Conservation (phyloP, 64 coral and sea anemone genomes). For the Pocillopora damicornis region DNA sequence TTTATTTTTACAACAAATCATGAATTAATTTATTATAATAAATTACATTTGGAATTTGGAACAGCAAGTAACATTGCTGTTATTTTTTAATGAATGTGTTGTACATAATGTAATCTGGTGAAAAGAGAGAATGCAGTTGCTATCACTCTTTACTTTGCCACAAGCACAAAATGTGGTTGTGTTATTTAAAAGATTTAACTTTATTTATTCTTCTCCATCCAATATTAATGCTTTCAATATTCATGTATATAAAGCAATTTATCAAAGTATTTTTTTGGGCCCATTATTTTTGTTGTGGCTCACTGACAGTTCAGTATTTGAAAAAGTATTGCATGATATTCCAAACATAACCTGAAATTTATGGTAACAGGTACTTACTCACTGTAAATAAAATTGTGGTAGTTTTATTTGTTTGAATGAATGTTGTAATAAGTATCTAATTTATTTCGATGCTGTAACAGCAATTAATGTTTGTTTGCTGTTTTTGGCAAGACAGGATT, state of each 20-base stretch:
- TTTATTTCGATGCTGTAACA: too few species aligned
- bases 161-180: background rate
- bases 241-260: too few species aligned
- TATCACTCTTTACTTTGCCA: background rate
- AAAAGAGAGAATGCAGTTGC: background rate
- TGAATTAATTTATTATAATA: background rate
- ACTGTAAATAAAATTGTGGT: background rate
- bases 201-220: too few species aligned
- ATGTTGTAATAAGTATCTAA: background rate
- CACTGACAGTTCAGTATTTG: too few species aligned
- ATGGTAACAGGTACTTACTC: background rate
- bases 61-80: background rate
- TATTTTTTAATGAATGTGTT: background rate
- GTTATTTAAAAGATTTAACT: too few species aligned
- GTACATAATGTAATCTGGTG: background rate
- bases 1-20: background rate
- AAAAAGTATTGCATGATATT: background rate
- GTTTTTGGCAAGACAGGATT: too few species aligned
- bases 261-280: background rate
- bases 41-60: background rate
- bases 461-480: too few species aligned
- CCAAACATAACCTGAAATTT: background rate
- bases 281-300: background rate
- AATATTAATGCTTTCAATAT: too few species aligned
- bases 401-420: background rate